Conservation (phyloP, 2,888 invertebrate genomes). For the Anoplius nigerrimus region DNA sequence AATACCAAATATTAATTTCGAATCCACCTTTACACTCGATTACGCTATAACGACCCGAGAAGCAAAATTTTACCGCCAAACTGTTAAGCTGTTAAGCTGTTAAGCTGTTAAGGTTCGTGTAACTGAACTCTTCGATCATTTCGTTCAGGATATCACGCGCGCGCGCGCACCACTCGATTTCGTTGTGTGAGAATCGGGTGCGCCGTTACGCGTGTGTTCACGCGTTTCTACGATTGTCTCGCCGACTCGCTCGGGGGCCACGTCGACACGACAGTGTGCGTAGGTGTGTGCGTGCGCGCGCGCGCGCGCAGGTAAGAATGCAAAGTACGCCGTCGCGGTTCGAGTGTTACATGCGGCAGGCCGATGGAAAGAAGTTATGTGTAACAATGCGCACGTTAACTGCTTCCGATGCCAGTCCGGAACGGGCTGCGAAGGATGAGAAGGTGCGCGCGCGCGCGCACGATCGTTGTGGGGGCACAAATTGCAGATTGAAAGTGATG, state of each 20-base stretch:
- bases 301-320: constrained; percentile 48
- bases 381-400: constrained; percentile 55
- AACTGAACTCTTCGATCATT: no score
- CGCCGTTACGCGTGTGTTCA: background rate
- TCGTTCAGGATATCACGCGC: no score
- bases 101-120: no score
- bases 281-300: constrained; percentile 6
- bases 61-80: no score
- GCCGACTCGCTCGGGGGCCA: no score
- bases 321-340: constrained; percentile 46
- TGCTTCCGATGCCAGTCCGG: constrained; percentile 39
- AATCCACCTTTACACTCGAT: no score
- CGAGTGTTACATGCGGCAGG: constrained; percentile 41
- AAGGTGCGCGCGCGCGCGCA: background rate
- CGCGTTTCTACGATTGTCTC: background rate
- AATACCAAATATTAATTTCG: no score
- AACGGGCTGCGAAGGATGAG: background rate
- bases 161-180: background rate
- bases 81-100: no score
- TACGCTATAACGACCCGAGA: no score
- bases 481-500: no score
- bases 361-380: constrained; percentile 55
- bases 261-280: constrained; percentile 5
- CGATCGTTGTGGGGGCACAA: background rate
- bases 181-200: background rate